Conservation (phyloP, 2,888 invertebrate genomes). For the Archips crataeganus region DNA sequence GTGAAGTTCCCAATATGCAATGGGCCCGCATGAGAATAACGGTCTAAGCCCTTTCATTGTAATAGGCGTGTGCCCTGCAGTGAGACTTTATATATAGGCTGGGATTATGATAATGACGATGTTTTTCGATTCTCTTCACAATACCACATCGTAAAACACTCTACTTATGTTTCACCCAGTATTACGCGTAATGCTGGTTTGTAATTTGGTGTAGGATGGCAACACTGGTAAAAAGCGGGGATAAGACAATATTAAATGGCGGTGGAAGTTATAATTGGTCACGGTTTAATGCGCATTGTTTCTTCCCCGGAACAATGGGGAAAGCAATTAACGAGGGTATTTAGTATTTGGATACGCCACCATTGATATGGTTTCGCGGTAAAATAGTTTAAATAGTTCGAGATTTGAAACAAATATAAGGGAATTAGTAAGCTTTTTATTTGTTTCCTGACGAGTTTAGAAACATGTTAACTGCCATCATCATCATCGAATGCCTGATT, state of each 20-base stretch:
- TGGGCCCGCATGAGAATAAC: no score
- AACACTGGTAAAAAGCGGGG: slow-evolving; percentile 18
- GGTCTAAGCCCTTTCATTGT: no score
- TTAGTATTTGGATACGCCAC: slow-evolving; percentile 16
- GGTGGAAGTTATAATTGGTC: slow-evolving; percentile 42
- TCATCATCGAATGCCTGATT: no score
- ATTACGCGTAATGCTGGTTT: no score
- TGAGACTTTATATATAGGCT: no score
- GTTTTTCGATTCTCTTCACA: no score
- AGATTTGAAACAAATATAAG: not conserved
- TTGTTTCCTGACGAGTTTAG: not conserved
- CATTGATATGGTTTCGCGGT: not conserved
- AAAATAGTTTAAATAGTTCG: slow-evolving; percentile 1
- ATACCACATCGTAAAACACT: no score
- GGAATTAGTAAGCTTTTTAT: not conserved
- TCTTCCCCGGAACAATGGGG: slow-evolving; percentile 24
- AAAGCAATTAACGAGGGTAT: slow-evolving; percentile 24
- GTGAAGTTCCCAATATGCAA: no score
- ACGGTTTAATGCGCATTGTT: slow-evolving; percentile 40
- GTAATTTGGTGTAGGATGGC: not conserved
- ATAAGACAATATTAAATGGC: slow-evolving; percentile 39
- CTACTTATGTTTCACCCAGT: no score
- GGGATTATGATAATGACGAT: no score
- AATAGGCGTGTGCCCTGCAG: no score
- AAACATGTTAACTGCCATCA: not conserved